Percentiles rank a stretch among this genome's conserved stretches.
These are phyloP conservation scores for Neodiprion pinetum DNA, from an alignment of 1,140 invertebrate genomes.

Conservation along the genomic window DNA sequence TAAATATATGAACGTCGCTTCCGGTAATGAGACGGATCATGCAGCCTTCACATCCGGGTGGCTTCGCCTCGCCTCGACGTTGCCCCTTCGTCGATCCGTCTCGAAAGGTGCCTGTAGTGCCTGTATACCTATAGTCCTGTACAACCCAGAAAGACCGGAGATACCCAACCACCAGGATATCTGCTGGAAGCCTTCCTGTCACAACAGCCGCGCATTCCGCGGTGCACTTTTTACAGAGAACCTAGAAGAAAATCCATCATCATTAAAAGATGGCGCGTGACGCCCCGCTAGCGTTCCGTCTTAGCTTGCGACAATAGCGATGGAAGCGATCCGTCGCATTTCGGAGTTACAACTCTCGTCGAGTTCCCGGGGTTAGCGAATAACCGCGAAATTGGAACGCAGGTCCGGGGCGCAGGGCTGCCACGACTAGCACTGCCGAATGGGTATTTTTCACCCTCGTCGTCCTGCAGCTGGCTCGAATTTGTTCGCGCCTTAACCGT, in stretches of 20 bases:
- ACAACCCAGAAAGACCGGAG: neutral
- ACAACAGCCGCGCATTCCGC: slow-evolving; percentile 13
- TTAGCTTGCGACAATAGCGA: neutral
- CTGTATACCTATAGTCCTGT: neutral
- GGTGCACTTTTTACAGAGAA: neutral
- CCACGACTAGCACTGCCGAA: too few species aligned
- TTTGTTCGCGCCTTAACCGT: neutral
- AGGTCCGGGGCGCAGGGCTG: too few species aligned
- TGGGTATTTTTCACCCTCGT: neutral
- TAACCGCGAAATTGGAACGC: too few species aligned
- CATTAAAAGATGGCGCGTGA: slow-evolving; percentile 18
- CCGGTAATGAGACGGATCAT: slow-evolving; percentile 34
- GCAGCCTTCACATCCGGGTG: slow-evolving; percentile 31
- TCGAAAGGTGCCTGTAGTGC: neutral
- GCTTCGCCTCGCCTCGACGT: slow-evolving; percentile 28
- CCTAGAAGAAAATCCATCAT: slow-evolving; percentile 11
- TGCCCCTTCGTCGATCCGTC: neutral
- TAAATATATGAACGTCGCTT: slow-evolving; percentile 36
- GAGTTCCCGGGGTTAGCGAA: too few species aligned
- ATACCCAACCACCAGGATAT: neutral
- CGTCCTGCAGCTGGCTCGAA: too few species aligned
- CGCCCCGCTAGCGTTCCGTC: neutral
- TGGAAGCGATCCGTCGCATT: neutral
- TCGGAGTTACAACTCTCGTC: too few species aligned
- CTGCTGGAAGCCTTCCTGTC: neutral